Evolutionary conservation across 2,888 invertebrate genomes (phyloP), one percentile per base, ranked within the genome.

Genomic region (Drosophila barbarae): DNA sequence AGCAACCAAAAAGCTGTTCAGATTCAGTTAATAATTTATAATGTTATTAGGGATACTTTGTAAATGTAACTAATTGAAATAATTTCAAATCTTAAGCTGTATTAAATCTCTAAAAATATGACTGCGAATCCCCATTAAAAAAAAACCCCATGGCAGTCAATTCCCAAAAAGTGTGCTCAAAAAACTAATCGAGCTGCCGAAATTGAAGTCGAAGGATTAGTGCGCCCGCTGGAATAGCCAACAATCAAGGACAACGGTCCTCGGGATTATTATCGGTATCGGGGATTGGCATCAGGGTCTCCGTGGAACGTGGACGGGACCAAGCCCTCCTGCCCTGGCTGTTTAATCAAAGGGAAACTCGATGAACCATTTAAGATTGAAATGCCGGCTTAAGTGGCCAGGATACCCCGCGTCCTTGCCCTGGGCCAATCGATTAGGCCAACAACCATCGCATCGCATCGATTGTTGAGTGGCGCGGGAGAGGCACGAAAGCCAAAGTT

Each of bases 301-400:
- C 15, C 42, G 36, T 18, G 36, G 38, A 7, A 10, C 42, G 36
- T 18, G 36, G 38, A 7, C 10, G 18, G 10, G 10, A 38, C 21
- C 39, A 12, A 21, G 6, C 13, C 21, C 39, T 13, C 2, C n/a
- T 7, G 13, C 2, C 26, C 42, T 13, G 39, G 13, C 26, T 26
- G 42, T 15, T 42, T 32, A 61, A 63, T 61, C 61, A 61, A 42
- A 36, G 61, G 44, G 52, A 64, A 64, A 52, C 38, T 44, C 64
- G 64, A 38, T 64, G 32, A 52, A 52, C 5, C 61, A 64, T 44
- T 63, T 63, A 44, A 64, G 64, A 52, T 63, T 60, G 35, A 52
- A 44, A 32, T 18, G 42, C 18, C 30, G 23, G 41, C 64, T 30
- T 49, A 41, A 61, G 60, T 50, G 63, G 60, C 60, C 39, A 5